Evolutionary conservation across 2,888 invertebrate genomes (phyloP).

Genomic region (Xestia sexstrigata): DNA sequence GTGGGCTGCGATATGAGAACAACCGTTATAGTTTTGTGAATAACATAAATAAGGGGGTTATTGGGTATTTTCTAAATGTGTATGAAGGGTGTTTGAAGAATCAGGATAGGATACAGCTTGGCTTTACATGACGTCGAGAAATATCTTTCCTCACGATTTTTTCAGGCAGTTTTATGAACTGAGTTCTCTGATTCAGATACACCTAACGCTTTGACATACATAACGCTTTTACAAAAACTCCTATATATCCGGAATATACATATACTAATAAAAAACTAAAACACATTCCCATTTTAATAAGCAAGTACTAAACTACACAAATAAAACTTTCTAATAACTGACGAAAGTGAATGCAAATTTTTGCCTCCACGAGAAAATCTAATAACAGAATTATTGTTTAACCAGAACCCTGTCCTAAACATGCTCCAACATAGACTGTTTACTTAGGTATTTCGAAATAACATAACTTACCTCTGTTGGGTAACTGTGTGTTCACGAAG

Average conservation of each 20-base stretch:
- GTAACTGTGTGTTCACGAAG: conserved; percentile 55
- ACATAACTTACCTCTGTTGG: conserved; percentile 69
- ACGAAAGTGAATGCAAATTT: conserved; percentile 65
- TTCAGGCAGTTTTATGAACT: too few relatives aligned
- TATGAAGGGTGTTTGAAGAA: too few relatives aligned
- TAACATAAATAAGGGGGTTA: conserved; percentile 48
- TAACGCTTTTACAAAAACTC: too few relatives aligned
- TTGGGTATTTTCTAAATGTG: conserved; percentile 20
- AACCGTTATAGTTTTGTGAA: conserved; percentile 57
- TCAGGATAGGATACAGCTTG: too few relatives aligned
- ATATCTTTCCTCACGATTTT: too few relatives aligned
- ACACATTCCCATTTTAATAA: conserved; percentile 9
- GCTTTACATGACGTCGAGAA: too few relatives aligned
- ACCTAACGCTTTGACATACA: too few relatives aligned
- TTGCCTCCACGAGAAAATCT: conserved; percentile 69
- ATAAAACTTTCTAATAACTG: conserved; percentile 51
- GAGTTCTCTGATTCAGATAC: too few relatives aligned
- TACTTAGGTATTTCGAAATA: conserved; percentile 78
- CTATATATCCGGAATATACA: background rate
- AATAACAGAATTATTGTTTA: conserved; percentile 79
- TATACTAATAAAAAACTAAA: background rate
- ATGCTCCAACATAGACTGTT: conserved; percentile 71
- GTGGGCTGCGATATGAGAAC: conserved; percentile 55
- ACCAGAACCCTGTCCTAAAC: conserved; percentile 71
- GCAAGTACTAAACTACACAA: conserved; percentile 11